Base-by-base conservation (phyloP, 2,113 vertebrate genomes). In the Gambusia affinis region DNA sequence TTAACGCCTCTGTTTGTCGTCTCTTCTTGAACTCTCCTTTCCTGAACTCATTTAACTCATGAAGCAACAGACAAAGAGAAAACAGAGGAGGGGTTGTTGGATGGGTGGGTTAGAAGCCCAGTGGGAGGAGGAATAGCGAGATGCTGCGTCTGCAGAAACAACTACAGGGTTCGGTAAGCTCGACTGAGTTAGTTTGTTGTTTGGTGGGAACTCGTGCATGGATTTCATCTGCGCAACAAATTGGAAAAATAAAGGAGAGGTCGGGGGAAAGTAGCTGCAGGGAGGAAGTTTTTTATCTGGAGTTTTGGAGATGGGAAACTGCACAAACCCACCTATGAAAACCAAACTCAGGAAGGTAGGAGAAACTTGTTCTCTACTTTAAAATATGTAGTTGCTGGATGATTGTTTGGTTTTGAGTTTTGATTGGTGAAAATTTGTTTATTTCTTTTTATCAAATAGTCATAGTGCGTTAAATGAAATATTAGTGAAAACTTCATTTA, bases 291-390 rank as follows among this genome's bases (percentile, higher is more conserved):
- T 57, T 57, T 57, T 3, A 57, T 22, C 51, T 57, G 14, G 51
- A n/a, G 51, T 57, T 69, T 44, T 4, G 64, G 76, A 79, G 22
- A 94, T 94, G 94, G 94, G 94, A 14, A 95, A 94, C 90, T 93
- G 92, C 84, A 92, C 91, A 74, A 90, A 93, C 81, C 72, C 90
- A 29, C 87, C 88, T 8, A 82, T 89, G 72, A 93, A 87, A 79
- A 82, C 90, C 67, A 90, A 85, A 70, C 76, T 89, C 37, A 91
- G 73, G 64, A 93, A 91, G 94, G 94, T 94, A 94, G 93, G 93
- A 86, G 10, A 4, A 37, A 6, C 61, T 74, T 37, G 28, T 51
- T 11, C 24, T 1, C 19, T 72, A 10, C 12, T 2, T 14, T 65
- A 0, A 8, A 77, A 57, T 3, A 19, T 60, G 0, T 39, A 44